Percentiles rank a stretch among this genome's conserved stretches.
Evolutionary conservation across 2,888 invertebrate species (phyloP).

Genomic region (Ephialtes manifestator): DNA sequence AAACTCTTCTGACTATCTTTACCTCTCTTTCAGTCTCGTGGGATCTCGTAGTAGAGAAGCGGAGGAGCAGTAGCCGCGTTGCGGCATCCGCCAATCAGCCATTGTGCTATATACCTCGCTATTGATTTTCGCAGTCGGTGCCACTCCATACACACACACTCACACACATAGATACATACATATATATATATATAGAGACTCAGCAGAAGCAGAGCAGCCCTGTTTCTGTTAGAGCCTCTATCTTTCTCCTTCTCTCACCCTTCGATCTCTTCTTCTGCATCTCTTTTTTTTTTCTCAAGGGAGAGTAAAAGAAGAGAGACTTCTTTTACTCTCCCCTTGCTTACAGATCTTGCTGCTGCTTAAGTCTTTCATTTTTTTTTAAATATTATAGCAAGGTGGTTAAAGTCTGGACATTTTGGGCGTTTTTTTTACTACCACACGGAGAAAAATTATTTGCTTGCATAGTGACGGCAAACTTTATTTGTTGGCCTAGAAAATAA

Average conservation of each 20-base stretch:
- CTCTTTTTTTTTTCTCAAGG: constrained; percentile 19
- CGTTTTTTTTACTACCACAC: no score
- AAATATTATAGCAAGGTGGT: no score
- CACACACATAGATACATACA: constrained; percentile 29
- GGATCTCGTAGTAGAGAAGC: constrained; percentile 18
- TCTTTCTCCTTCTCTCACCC: constrained; percentile 37
- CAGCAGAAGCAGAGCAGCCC: constrained; percentile 37
- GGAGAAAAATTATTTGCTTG: no score
- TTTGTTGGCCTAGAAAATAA: no score
- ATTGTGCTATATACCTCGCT: constrained; percentile 79
- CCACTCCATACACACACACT: constrained; percentile 60
- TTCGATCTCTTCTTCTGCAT: constrained; percentile 50
- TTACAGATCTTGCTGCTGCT: no score
- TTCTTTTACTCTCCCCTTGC: no score
- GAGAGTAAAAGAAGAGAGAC: no score
- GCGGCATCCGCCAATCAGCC: constrained; percentile 78
- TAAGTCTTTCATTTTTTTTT: no score
- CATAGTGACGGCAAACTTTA: no score
- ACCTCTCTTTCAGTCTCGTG: constrained; percentile 24
- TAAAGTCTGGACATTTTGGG: no score
- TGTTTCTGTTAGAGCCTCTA: constrained; percentile 44
- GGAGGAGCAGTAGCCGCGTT: constrained; percentile 63
- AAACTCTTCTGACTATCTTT: constrained; percentile 10
- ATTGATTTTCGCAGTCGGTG: constrained; percentile 76
- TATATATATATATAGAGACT: neutral